phyloP scores from a whole-genome alignment of 2,797 vertebrate species.

The Paramormyrops hopkinsi region DNA sequence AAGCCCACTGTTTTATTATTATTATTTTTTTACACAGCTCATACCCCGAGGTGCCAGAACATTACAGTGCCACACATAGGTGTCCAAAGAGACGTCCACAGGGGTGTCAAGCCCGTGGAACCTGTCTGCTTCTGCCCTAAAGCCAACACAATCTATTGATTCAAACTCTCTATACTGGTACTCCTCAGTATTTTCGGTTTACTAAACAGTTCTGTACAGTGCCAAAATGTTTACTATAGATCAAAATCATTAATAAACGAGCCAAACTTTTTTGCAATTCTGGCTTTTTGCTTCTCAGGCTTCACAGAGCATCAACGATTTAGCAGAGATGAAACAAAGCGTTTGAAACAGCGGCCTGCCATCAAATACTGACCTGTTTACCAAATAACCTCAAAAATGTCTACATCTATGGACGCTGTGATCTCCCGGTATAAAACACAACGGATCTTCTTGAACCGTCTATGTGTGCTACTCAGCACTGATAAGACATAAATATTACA shows the following conservation, averaged over 20 bases:
- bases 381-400: neutral
- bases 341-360: conserved; percentile 11
- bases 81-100: conserved; percentile 35
- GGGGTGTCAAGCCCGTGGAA: conserved; percentile 38
- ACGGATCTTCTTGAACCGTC: neutral
- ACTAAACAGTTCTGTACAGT: neutral
- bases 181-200: neutral
- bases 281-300: neutral
- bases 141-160: conserved; percentile 16
- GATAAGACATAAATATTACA: neutral
- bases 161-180: conserved; percentile 20
- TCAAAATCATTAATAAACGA: neutral
- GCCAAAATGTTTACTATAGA: neutral
- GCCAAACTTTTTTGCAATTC: neutral
- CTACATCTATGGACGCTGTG: neutral
- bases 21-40: conserved; percentile 17
- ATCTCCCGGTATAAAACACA: neutral
- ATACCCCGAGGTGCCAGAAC: conserved; percentile 14
- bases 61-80: conserved; percentile 28
- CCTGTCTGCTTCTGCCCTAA: conserved; percentile 16
- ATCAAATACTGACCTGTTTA: conserved; percentile 25
- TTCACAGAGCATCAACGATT: neutral
- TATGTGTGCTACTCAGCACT: neutral
- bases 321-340: neutral
- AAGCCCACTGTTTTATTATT: conserved; percentile 24